A percentile compares a stretch with the other conserved stretches of the same genome.
Evolutionary conservation across 2,113 vertebrate genomes (phyloP).

Genomic region (Taurulus bubalis): DNA sequence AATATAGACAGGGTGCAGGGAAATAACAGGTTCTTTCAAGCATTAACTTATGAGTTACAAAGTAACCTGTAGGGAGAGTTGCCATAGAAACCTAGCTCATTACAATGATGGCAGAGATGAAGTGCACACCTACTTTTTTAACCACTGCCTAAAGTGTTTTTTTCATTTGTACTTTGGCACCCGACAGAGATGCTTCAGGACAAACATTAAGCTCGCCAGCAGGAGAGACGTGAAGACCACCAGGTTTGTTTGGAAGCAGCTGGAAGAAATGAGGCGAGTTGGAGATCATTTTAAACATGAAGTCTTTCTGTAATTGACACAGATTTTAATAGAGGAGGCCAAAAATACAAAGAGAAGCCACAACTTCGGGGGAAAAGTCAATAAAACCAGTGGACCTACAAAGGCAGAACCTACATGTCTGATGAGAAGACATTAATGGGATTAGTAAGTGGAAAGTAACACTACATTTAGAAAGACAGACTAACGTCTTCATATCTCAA

Average conservation of each 20-base stretch:
- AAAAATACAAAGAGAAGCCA: background rate
- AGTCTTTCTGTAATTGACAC: slow-evolving; percentile 31
- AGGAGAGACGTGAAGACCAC: slow-evolving; percentile 11
- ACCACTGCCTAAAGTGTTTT: slow-evolving; percentile 45
- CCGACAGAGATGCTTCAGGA: slow-evolving; percentile 27
- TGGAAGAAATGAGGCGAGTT: background rate
- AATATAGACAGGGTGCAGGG: slow-evolving; percentile 25
- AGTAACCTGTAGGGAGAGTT: slow-evolving; percentile 81
- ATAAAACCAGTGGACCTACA: background rate
- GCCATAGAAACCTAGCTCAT: slow-evolving; percentile 81
- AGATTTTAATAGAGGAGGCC: background rate
- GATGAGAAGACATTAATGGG: slow-evolving; percentile 7
- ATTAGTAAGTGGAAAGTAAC: background rate
- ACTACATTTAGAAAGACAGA: background rate
- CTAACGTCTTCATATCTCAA: background rate
- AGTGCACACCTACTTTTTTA: slow-evolving; percentile 54
- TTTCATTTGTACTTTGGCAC: slow-evolving; percentile 39
- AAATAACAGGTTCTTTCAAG: slow-evolving; percentile 74
- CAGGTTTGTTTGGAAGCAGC: slow-evolving; percentile 11
- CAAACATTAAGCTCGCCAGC: slow-evolving; percentile 12
- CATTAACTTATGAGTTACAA: slow-evolving; percentile 81
- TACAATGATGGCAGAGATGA: slow-evolving; percentile 58
- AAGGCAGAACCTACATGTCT: background rate
- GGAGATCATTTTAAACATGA: background rate
- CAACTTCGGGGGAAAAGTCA: background rate